Evolutionary conservation across 2,888 invertebrate genomes (phyloP), one percentile per base, ranked within the genome.

Genomic region (Torymus tubicola): DNA sequence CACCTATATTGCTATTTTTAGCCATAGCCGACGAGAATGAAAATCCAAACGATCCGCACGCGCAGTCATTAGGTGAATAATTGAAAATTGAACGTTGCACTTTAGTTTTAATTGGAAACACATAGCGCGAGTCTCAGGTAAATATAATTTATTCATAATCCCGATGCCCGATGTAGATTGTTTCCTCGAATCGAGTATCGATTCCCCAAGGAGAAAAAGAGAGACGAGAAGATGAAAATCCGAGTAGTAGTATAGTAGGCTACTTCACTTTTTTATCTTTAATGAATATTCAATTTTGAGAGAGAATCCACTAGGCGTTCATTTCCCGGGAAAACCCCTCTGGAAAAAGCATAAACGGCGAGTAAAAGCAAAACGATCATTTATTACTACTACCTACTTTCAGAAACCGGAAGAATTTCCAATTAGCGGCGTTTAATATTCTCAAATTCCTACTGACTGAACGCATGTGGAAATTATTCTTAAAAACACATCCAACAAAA

Each of bases 271-370:
- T 14, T 21, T 13, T 64, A 11, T 24, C 11, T 50, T 16, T 13
- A 12, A 50, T 53, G 55, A 68, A 55, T 69, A 69, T 58, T 69
- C 58, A 69, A 31, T 57, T 69, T 69, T 42, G n/a, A 14, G n/a
- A 31, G 31, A 42, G 42, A 42, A 42, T 42, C 42, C 42, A 42
- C 42, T 42, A 8, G 42, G 42, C 42, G 42, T 1, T 5, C 42
- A 42, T 42, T 42, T 42, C 10, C 42, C 5, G 42, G 8, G 42
- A 31, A 31, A 31, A 5, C 0, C 31, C 2, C 31, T 2, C 31
- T 31, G 0, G 31, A 4, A 3, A 42, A 42, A 42, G 10, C 21
- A 8, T 8, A 8, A 42, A 42, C 8, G 42, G 42, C 21, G 21
- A 2, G 21, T 21, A 21, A 21, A 21, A 21, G 42, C 10, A 8